Evolutionary conservation across 2,888 invertebrate genomes (phyloP).

Genomic region (Dasysyrphus albostriatus): DNA sequence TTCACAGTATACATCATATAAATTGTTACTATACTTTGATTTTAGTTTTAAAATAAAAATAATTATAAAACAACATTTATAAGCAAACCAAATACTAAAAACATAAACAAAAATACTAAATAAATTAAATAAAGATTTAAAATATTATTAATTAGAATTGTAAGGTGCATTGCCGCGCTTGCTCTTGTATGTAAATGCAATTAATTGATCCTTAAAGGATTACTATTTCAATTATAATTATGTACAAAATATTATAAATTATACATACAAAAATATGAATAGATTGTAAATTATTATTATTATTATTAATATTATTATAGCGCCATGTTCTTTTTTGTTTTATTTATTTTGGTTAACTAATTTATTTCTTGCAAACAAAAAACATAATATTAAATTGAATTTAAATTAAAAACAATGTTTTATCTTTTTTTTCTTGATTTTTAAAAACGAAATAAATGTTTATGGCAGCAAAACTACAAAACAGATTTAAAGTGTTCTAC

Average conservation of each 20-base stretch:
- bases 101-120: conserved; percentile 4
- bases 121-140: neutral
- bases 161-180: conserved; percentile 67
- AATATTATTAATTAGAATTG: conserved; percentile 17
- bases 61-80: neutral
- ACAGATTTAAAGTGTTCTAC: neutral
- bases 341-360: neutral
- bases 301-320: neutral
- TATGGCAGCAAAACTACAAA: conserved; percentile 2
- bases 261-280: neutral
- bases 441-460: neutral
- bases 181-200: conserved; percentile 60
- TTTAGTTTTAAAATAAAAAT: conserved; percentile 22
- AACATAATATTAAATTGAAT: neutral
- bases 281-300: conserved; percentile 7
- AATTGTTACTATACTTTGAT: conserved; percentile 23
- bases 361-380: neutral
- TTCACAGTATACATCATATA: conserved; percentile 28
- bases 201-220: conserved; percentile 70
- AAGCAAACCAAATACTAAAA: conserved; percentile 60
- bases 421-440: neutral
- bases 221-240: conserved; percentile 38
- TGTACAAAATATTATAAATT: conserved; percentile 1
- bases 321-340: conserved; percentile 18
- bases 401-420: neutral